Conservation (phyloP, 2,797 vertebrate genomes). For the Rhabdophis nuchalis region DNA sequence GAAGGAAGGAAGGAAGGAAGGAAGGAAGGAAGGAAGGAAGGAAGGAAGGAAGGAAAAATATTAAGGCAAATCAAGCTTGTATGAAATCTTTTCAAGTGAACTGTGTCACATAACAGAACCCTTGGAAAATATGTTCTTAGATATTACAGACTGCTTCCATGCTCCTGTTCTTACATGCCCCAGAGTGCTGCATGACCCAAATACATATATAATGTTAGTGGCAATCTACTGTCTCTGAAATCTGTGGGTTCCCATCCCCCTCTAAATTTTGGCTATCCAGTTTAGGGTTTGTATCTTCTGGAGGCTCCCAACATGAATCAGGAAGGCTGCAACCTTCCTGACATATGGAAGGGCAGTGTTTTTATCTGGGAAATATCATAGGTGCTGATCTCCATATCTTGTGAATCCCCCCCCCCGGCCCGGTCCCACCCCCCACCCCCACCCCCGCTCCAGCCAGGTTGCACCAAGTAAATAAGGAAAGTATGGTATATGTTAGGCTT, state of each 20-base stretch:
- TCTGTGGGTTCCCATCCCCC: neutral
- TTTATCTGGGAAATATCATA: neutral
- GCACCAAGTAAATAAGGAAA: neutral
- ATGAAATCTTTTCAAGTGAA: neutral
- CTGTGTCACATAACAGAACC: neutral
- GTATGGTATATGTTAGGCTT: too few species aligned
- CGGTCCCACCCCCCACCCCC: fast-evolving
- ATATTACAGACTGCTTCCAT: neutral
- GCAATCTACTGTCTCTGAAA: neutral
- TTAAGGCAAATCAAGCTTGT: neutral
- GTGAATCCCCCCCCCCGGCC: neutral
- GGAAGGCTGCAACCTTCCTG: neutral
- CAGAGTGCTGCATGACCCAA: neutral
- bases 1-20: neutral
- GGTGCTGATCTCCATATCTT: neutral
- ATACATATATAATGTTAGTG: neutral
- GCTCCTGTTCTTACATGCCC: neutral
- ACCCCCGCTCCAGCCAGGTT: neutral
- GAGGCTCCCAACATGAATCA: neutral
- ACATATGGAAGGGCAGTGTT: neutral
- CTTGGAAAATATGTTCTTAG: neutral
- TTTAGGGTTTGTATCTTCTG: neutral
- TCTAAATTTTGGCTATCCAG: neutral
- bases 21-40: neutral
- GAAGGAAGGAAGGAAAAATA: neutral